Evolutionary conservation across 2,113 vertebrate genomes (phyloP).

Genomic region (Solenodon paradoxus): DNA sequence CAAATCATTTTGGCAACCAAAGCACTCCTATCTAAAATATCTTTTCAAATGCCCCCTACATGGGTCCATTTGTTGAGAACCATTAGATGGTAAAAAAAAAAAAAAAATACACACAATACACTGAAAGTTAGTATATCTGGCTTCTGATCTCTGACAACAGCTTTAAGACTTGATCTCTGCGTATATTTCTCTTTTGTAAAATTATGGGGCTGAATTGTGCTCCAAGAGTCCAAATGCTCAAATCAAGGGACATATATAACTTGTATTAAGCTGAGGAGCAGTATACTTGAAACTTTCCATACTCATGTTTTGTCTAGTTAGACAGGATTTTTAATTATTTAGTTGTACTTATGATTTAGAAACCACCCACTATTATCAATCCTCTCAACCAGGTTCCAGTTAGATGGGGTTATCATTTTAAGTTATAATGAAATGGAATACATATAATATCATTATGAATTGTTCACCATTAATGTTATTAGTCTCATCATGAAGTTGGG

Average conservation of each 20-base stretch:
- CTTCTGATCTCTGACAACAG: background rate
- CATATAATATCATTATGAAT: background rate
- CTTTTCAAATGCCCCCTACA: background rate
- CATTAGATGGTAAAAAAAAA: background rate
- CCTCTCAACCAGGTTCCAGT: background rate
- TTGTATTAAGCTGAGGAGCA: background rate
- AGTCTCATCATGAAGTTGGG: background rate
- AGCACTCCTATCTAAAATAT: background rate
- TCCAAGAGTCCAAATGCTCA: background rate
- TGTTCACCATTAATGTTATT: slow-evolving; percentile 24
- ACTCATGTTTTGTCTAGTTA: background rate
- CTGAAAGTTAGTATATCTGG: background rate
- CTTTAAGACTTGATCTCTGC: background rate
- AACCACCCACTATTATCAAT: background rate
- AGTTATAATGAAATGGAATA: slow-evolving; percentile 37
- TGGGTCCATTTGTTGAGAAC: background rate
- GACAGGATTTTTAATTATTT: background rate
- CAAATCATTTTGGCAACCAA: background rate
- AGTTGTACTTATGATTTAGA: background rate
- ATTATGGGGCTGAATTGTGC: background rate
- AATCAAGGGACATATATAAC: background rate
- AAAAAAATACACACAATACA: background rate
- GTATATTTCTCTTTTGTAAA: background rate
- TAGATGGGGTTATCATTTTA: background rate
- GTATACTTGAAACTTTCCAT: background rate